Base-by-base conservation (phyloP, 53 echinoderm and acorn worm species). In the Paelopatides confundens region DNA sequence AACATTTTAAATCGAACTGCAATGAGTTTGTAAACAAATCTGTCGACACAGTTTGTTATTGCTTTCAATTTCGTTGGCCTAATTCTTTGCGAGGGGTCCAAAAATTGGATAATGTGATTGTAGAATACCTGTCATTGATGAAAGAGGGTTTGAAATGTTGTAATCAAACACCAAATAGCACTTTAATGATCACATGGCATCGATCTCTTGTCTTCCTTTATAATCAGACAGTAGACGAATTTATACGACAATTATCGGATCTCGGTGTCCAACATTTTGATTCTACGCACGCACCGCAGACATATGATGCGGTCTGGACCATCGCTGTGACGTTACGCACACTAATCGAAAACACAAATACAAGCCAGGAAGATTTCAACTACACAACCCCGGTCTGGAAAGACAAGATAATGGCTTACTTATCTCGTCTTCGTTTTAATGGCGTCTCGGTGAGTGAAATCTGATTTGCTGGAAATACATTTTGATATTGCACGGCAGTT, bases 281-380 rank as follows among this genome's bases (percentile, higher is more conserved):
- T n/a, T 93, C 93, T 43, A 90, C 92, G 3, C 88, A 98, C 76
- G 98, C 95, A 46, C 89, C 98, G 10, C 90, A 95, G 68, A 94
- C 98, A 15, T 98, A 95, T 89, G 98, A 98, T 53, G 98, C 98
- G 5, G 89, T 95, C 30, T 98, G 98, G 98, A 95, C 98, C 11
- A 94, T 98, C 34, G 94, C 95, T 11, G 79, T 94, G n/a, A 90
- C 95, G 2, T 86, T 96, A 27, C 77, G 78, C 18, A 77, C 78
- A 1, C 62, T 78, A 54, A 78, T 65, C 29, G 66, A 65, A 27
- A 89, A 89, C 51, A 43, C 66, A 13, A 92, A 87, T 48, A 64
- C 78, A 24, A 90, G 85, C 69, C 48, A 63, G 53, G 77, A 52
- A 43, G 51, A 62, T 62, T 94, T 93, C 66, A 88, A 86, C 24